These are phyloP conservation scores for Phaethon lepturus DNA, from an alignment of 2,113 vertebrate genomes.

Conservation along the genomic window DNA sequence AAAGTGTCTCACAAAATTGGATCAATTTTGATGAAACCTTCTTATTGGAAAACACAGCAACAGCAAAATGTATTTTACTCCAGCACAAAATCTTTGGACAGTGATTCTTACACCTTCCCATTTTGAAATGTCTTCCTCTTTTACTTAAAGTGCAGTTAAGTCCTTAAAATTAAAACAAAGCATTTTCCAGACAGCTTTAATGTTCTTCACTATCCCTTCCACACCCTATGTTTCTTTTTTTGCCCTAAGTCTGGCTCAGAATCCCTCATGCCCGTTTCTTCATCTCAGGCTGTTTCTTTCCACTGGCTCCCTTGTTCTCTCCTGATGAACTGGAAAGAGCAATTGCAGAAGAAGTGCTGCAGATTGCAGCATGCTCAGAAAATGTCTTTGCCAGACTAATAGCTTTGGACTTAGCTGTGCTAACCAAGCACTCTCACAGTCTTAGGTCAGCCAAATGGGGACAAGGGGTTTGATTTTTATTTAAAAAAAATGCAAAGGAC, in stretches of 20 bases:
- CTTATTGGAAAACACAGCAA: background rate
- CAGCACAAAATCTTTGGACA: background rate
- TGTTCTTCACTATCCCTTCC: background rate
- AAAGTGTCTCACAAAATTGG: background rate
- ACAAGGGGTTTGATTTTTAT: background rate
- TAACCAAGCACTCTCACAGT: background rate
- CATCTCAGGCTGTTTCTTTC: background rate
- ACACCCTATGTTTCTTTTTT: background rate
- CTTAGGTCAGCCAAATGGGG: background rate
- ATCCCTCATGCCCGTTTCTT: background rate
- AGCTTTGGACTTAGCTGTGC: background rate
- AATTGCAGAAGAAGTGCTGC: background rate
- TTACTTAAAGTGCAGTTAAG: background rate
- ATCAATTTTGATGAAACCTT: slow-evolving; percentile 11
- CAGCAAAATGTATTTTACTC: background rate
- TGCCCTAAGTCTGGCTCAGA: background rate
- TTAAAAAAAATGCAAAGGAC: background rate
- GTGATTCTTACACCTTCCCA: background rate
- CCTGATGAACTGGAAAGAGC: background rate
- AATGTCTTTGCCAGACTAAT: background rate
- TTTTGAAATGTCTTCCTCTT: background rate
- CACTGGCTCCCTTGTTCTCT: background rate
- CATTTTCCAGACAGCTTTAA: background rate
- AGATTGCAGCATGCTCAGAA: background rate
- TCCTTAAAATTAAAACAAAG: background rate